These are phyloP conservation scores for Trichonephila clavipes DNA, from an alignment of 1,140 invertebrate species.

Conservation along the genomic window DNA sequence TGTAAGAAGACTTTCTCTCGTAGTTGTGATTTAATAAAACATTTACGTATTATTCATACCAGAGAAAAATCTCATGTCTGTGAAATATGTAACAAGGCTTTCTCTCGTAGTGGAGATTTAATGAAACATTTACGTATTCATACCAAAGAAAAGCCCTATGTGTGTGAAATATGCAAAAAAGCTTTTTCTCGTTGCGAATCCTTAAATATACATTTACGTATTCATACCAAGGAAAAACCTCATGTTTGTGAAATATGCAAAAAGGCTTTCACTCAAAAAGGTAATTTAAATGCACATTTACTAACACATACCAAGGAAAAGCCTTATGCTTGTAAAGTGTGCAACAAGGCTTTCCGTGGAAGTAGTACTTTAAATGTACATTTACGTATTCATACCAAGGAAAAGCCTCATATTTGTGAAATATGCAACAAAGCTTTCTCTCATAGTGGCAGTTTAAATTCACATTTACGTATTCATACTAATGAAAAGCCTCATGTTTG, in stretches of 20 bases:
- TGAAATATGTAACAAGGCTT: background rate
- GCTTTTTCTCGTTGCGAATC: background rate
- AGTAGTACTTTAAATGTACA: background rate
- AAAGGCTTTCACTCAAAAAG: constrained; percentile 8
- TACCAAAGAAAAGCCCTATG: too few relatives aligned
- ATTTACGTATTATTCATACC: background rate
- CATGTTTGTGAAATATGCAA: constrained; percentile 10
- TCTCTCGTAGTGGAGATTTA: too few relatives aligned
- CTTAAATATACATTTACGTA: background rate
- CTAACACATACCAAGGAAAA: constrained; percentile 42
- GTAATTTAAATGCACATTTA: background rate
- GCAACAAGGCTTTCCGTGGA: background rate
- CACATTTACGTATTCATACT: too few relatives aligned
- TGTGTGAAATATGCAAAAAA: background rate
- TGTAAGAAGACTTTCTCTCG: background rate
- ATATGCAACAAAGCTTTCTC: too few relatives aligned
- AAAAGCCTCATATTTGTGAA: too few relatives aligned
- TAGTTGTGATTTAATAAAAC: too few relatives aligned
- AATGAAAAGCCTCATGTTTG: too few relatives aligned
- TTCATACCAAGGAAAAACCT: constrained; percentile 8
- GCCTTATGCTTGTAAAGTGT: constrained; percentile 33
- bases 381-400: background rate
- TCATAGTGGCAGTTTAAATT: too few relatives aligned
- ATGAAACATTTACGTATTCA: too few relatives aligned
- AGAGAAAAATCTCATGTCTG: background rate